Evolutionary conservation across 2,888 invertebrate genomes (phyloP).

Genomic region (Drosophila fulvimacula): DNA sequence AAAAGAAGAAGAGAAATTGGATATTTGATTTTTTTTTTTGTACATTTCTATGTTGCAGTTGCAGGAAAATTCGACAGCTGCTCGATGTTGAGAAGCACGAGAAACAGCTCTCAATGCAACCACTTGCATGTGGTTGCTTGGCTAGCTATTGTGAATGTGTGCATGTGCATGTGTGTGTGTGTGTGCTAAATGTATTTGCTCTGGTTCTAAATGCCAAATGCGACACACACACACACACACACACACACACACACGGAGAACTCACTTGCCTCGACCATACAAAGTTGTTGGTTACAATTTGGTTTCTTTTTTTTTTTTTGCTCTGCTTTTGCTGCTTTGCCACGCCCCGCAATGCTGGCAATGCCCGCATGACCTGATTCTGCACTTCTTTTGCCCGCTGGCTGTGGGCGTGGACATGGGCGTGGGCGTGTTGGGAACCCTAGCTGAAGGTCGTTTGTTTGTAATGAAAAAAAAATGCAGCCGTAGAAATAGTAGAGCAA

Average conservation of each 20-base stretch:
- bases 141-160: constrained; percentile 5
- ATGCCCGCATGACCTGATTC: constrained; percentile 56
- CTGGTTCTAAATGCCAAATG: constrained; percentile 22
- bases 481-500: constrained; percentile 8
- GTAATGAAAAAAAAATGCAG: constrained; percentile 58
- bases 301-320: constrained; percentile 29
- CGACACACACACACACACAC: constrained; percentile 18
- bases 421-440: constrained; percentile 7
- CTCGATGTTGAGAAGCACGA: constrained; percentile 13
- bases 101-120: constrained; percentile 28
- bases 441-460: constrained; percentile 70
- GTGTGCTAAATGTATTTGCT: constrained; percentile 42
- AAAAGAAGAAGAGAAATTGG: background rate
- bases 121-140: constrained; percentile 42
- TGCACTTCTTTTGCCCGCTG: constrained; percentile 57
- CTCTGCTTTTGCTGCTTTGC: constrained; percentile 10
- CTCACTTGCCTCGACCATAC: constrained; percentile 51
- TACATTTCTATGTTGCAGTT: constrained; percentile 32
- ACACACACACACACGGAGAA: constrained; percentile 20
- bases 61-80: constrained; percentile 30
- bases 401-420: constrained; percentile 4
- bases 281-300: constrained; percentile 71
- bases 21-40: constrained; percentile 10
- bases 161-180: constrained; percentile 3
- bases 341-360: constrained; percentile 28